Evolutionary conservation across 2,113 vertebrate genomes (phyloP), one percentile per base, ranked within the genome.

Genomic region (Diphyllodes magnificus): DNA sequence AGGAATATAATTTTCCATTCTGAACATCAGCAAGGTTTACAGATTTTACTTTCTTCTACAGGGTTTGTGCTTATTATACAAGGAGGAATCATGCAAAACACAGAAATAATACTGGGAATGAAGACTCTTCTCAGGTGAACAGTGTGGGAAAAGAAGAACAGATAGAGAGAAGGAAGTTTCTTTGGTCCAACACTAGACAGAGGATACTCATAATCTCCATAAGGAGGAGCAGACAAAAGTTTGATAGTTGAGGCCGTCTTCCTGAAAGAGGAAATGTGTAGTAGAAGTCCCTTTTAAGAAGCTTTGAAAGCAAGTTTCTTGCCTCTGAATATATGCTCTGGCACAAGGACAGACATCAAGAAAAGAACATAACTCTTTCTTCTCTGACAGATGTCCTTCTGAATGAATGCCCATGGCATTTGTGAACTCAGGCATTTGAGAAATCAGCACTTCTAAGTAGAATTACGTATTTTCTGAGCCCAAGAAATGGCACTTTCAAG

Each of bases 341-440:
- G 89, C 80, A 89, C 20, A 4, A 6, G 76, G 73, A 49, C 7
- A 89, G 37, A 56, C 19, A 63, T 75, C 13, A 91, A 89, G 61
- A 91, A 94, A 94, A 76, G 56, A 91, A 91, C 53, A 60, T 78
- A 81, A 81, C 51, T 92, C 22, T 39, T 93, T 64, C 45, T 51
- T 85, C 70, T 85, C 78, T 79, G 85, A 78, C 88, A 95, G 81
- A 47, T 91, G 78, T 87, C 78, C 88, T 90, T 93, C 75, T 94
- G 93, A 90, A 87, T 57, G 70, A 82, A 76, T 56, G 73, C 78
- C 69, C 49, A 44, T 49, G 57, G 16, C 81, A 89, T 90, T 94
- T 94, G 61, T 39, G 44, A 82, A 82, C 45, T 82, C 78, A 89
- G 45, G 20, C 69, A 60, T 60, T 75, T 89, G 28, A 89, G 64